These are phyloP conservation scores for Aleiodes alternator DNA, from an alignment of 2,888 invertebrate genomes.

Conservation along the genomic window DNA sequence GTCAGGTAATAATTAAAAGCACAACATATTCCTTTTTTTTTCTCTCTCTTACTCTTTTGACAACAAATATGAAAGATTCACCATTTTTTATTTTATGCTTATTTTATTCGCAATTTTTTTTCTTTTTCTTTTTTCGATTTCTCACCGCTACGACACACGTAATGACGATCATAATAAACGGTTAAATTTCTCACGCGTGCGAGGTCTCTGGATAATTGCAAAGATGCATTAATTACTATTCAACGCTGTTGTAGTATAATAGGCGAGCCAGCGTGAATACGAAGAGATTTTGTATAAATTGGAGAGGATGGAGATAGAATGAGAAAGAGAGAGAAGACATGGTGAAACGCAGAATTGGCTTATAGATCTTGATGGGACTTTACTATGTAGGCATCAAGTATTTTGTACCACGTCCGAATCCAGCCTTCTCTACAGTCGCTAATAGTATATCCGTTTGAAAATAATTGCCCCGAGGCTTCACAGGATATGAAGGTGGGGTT, in stretches of 20 bases:
- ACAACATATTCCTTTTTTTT: slow-evolving; percentile 17
- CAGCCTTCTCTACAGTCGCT: slow-evolving; percentile 29
- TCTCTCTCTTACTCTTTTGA: background rate
- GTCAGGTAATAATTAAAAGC: slow-evolving; percentile 34
- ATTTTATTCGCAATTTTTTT: no score
- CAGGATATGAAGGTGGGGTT: slow-evolving; percentile 35
- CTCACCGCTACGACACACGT: slow-evolving; percentile 9
- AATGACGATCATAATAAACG: slow-evolving; percentile 18
- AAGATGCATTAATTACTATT: slow-evolving; percentile 46
- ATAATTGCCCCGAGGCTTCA: slow-evolving; percentile 43
- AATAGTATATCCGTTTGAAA: slow-evolving; percentile 44
- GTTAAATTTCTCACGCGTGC: slow-evolving; percentile 16
- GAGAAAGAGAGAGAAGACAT: background rate
- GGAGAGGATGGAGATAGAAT: background rate
- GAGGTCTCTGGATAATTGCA: slow-evolving; percentile 34
- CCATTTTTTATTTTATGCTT: background rate
- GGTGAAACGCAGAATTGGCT: background rate
- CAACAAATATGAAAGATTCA: background rate
- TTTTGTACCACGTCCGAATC: slow-evolving; percentile 38
- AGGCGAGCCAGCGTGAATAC: slow-evolving; percentile 13
- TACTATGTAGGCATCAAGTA: slow-evolving; percentile 4
- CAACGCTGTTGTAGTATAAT: slow-evolving; percentile 30
- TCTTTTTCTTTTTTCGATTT: slow-evolving; percentile 16
- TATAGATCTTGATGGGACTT: slow-evolving; percentile 16
- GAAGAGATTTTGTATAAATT: slow-evolving; percentile 26